phyloP scores from a whole-genome alignment of 2,113 vertebrate genomes.

The Desmodus rotundus region DNA sequence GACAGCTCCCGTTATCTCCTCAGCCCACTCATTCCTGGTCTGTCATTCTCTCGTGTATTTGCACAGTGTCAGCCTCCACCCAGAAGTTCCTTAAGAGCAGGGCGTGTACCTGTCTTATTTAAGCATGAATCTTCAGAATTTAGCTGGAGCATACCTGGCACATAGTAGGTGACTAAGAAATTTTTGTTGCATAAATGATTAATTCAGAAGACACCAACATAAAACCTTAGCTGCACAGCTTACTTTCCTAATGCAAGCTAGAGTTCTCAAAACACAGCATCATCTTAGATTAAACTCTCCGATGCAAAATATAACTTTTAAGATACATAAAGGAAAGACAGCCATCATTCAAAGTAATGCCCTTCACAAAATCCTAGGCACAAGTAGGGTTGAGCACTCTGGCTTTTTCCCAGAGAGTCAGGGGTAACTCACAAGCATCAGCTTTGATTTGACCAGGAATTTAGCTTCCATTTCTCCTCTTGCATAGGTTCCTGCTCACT shows the following conservation, averaged over 20 bases:
- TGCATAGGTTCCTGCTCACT: not conserved
- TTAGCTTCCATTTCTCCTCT: not conserved
- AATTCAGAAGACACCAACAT: not conserved
- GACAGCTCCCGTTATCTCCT: not conserved
- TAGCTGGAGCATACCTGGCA: not conserved
- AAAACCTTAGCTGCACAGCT: not conserved
- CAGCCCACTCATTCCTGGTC: not conserved
- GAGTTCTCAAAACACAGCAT: not conserved
- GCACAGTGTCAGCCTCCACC: not conserved
- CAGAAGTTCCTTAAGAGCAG: not conserved
- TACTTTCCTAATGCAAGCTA: not conserved
- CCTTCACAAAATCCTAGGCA: not conserved
- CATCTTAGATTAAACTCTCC: not conserved
- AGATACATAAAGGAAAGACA: not conserved
- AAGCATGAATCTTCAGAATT: not conserved
- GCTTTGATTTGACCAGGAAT: not conserved
- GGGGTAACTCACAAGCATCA: not conserved
- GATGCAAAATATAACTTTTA: not conserved
- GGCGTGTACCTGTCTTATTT: not conserved
- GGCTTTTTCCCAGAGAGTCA: not conserved
- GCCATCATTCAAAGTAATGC: not conserved
- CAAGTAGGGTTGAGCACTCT: not conserved
- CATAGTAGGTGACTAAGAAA: not conserved
- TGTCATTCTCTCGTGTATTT: not conserved
- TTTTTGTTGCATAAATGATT: not conserved